Conservation (phyloP, 2,113 vertebrate genomes). For the Plecturocebus donacophilus region DNA sequence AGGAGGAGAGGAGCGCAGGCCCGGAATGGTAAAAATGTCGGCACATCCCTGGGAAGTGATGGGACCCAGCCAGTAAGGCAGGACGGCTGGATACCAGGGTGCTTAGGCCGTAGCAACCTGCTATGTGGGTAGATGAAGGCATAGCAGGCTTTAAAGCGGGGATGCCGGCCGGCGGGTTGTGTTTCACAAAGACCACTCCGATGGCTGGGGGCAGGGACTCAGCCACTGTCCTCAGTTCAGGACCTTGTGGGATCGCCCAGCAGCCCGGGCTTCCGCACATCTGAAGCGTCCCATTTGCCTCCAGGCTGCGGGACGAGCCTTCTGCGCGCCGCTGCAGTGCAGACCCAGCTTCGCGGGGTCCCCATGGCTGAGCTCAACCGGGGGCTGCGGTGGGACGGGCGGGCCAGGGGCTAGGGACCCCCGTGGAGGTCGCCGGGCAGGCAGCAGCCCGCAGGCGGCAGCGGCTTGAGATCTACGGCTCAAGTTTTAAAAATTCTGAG, state of each 20-base stretch:
- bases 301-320: background rate
- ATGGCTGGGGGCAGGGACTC: background rate
- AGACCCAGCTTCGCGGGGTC: background rate
- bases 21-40: background rate
- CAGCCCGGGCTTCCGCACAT: background rate
- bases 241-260: no score
- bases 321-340: background rate
- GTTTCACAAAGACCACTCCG: background rate
- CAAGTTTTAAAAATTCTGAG: background rate
- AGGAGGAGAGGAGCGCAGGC: background rate
- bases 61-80: background rate
- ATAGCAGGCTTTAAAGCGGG: background rate
- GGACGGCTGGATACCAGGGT: background rate
- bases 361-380: background rate
- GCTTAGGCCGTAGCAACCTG: background rate
- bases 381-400: background rate
- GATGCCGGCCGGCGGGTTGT: fast-evolving
- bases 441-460: background rate
- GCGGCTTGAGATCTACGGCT: background rate
- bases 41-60: no score
- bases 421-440: background rate
- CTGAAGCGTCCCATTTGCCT: background rate
- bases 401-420: background rate
- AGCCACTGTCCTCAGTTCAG: background rate
- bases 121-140: background rate